phyloP scores from a whole-genome alignment of 2,797 vertebrate genomes.

The Lophotriccus pileatus region DNA sequence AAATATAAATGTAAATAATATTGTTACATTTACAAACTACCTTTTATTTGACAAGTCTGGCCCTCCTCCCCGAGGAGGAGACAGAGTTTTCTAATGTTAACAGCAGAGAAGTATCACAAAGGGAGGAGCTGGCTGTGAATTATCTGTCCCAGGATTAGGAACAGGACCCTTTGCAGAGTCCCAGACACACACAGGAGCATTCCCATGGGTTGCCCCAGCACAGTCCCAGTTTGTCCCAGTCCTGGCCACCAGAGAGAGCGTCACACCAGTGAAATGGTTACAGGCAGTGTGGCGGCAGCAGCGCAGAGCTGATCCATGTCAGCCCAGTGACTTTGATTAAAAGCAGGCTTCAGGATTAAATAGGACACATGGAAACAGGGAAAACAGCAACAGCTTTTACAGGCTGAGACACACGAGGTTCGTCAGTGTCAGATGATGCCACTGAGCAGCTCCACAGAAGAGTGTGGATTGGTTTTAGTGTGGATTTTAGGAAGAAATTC shows the following conservation, averaged over 20 bases:
- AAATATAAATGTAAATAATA: background rate
- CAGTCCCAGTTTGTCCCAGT: background rate
- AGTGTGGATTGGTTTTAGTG: background rate
- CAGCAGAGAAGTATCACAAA: background rate
- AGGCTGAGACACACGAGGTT: background rate
- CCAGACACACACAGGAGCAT: background rate
- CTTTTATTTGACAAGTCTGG: background rate
- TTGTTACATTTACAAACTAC: background rate
- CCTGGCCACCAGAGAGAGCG: background rate
- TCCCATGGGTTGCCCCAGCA: background rate
- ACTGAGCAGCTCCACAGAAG: background rate
- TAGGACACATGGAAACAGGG: background rate
- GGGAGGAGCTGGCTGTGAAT: background rate
- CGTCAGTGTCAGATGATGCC: background rate
- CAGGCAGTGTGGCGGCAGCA: background rate
- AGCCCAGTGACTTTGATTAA: background rate
- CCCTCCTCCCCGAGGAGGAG: background rate
- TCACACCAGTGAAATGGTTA: background rate
- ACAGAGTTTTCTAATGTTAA: background rate
- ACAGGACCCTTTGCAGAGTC: background rate
- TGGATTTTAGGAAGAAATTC: background rate
- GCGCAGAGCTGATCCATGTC: background rate
- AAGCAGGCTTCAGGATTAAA: background rate
- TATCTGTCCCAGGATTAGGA: background rate
- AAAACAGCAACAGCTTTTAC: background rate